Base-by-base conservation (phyloP, 2,113 vertebrate species). In the Xiphorhynchus elegans region DNA sequence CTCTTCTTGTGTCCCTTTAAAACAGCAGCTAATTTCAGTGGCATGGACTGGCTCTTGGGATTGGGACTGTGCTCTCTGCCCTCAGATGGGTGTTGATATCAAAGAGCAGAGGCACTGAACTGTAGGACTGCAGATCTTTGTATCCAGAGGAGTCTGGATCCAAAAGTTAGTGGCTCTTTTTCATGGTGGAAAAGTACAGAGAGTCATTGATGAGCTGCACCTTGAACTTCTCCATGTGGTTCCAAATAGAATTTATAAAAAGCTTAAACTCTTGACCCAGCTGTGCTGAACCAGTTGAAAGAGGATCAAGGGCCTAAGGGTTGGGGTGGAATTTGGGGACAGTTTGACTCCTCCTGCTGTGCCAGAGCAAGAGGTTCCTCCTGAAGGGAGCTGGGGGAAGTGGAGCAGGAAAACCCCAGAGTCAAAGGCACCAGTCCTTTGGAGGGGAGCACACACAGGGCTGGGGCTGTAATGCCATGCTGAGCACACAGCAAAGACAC, bases 41-140 rank as follows among this genome's bases (percentile, higher is more conserved):
- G 1, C 1, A 0, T 2, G 81, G 37, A 4, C 39, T 85, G 47
- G 4, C 66, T 78, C 7, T 0, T n/a, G 58, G 74, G 35, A 4
- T 7, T 68, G 74, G 44, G 47, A n/a, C 14, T 13, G 16, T 50
- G n/a, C 6, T 66, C 31, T 70, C 56, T 74, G 46, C 64, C 39
- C 62, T 74, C 39, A 17, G 2, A 1, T 4, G 33, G 33, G 13
- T 23, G 8, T 28, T 44, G 33, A 1, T 37, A 26, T 0, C 19
- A 9, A 55, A 70, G 42, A 42, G 39, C 33, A 67, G 10, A 64
- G 79, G 4, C 47, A 14, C 2, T 53, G 37, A 40, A 5, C 47
- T 58, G 3, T 0, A 24, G 78, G 7, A 3, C 21, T 63, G 25
- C 12, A 7, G 58, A 5, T 29, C 59, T 82, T 19, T 50, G 24